Base-by-base conservation (phyloP, 1,140 invertebrate genomes). In the Drosophila teissieri region DNA sequence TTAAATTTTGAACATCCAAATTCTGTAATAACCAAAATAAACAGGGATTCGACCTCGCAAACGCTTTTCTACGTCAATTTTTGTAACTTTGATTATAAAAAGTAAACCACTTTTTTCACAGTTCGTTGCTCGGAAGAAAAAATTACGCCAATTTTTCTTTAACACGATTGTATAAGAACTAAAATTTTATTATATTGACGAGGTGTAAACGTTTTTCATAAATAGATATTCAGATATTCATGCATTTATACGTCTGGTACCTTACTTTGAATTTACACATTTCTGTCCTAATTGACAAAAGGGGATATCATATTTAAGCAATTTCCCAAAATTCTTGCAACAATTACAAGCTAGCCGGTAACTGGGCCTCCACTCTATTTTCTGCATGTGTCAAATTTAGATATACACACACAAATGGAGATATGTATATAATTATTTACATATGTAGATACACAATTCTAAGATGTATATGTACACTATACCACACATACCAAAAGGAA, bases 121-220 rank as follows among this genome's bases (percentile, higher is more conserved):
- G 19, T n/a, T n/a, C n/a, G n/a, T n/a, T n/a, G n/a, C n/a, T n/a
- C n/a, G n/a, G n/a, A n/a, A n/a, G n/a, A n/a, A n/a, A n/a, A 4
- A 4, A 24, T 4, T 4, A 4, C 4, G 2, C 2, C 1, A 19
- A 19, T 24, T 5, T 24, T 24, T 5, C 4, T 24, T 48, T 6
- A 24, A 14, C 44, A 48, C 12, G 24, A 14, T 22, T 48, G 19
- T 48, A 22, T n/a, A n/a, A 48, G 22, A 8, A 27, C 5, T 31
- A 24, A 2, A 37, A 55, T 12, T 42, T 62, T 57, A 24, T 57
- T 15, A 57, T 15, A 62, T 36, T 24, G 24, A 40, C 19, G 34
- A 56, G 36, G 57, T 60, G 39, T 31, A 34, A 40, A 54, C 12
- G 36, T 34, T n/a, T 58, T 62, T 53, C 53, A 62, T 58, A 42